Percentiles rank a stretch among this genome's conserved stretches.
These are phyloP conservation scores for Thecocarcelia acutangulata DNA, from an alignment of 2,888 invertebrate genomes.

Conservation along the genomic window DNA sequence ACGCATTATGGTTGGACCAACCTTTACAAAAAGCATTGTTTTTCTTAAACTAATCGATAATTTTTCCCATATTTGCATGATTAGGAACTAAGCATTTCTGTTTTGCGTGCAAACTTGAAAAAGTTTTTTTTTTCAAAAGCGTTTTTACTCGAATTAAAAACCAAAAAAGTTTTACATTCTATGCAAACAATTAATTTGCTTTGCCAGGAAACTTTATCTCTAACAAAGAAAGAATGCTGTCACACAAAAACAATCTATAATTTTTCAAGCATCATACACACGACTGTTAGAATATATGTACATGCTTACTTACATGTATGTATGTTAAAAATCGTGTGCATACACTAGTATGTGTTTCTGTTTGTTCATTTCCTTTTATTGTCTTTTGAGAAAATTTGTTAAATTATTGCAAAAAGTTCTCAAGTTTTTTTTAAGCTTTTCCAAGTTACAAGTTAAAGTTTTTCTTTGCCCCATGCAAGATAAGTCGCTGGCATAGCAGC, in stretches of 20 bases:
- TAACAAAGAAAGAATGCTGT: conserved; percentile 5
- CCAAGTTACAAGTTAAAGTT: conserved; percentile 1
- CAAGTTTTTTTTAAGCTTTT: background rate
- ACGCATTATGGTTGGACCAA: no score
- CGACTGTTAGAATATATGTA: no score
- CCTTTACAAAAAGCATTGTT: no score
- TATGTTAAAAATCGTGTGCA: no score
- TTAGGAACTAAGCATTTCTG: conserved; percentile 2
- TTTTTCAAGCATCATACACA: conserved; percentile 7
- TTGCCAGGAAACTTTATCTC: conserved; percentile 30
- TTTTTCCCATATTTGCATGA: conserved; percentile 23
- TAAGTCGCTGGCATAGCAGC: conserved; percentile 38
- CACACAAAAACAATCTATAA: conserved; percentile 1
- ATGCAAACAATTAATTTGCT: conserved; percentile 10
- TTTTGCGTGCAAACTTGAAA: background rate
- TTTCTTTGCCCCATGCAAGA: conserved; percentile 21
- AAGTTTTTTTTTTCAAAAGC: background rate
- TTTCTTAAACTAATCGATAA: no score
- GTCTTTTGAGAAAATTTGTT: background rate
- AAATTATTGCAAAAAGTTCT: background rate
- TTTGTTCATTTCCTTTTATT: no score
- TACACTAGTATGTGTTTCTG: no score
- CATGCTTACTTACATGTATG: no score
- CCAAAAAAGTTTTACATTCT: conserved; percentile 32
- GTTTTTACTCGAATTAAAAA: conserved; percentile 4